Conservation (phyloP, 2,888 invertebrate genomes). For the Alviniconcha strummeri region DNA sequence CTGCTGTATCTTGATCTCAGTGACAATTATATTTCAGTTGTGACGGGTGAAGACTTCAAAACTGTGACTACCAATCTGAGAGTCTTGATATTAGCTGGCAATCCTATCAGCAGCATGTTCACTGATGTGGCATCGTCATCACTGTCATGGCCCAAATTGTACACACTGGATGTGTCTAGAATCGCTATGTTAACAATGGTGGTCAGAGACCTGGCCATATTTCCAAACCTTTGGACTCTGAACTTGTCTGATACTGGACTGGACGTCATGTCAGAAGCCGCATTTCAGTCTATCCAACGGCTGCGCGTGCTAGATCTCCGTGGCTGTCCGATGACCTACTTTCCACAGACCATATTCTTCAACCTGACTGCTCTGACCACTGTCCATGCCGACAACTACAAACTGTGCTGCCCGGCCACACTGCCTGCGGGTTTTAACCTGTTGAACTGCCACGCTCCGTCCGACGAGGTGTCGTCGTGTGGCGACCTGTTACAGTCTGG, state of each 20-base stretch:
- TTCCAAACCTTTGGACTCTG: background rate
- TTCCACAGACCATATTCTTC: background rate
- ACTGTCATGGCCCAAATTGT: background rate
- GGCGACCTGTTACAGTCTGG: conserved; percentile 1
- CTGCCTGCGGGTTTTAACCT: background rate
- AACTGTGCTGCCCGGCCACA: conserved; percentile 12
- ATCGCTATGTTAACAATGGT: background rate
- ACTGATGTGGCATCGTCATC: background rate
- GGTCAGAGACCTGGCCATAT: background rate
- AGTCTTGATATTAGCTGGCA: background rate
- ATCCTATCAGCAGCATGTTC: background rate
- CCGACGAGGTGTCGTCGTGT: conserved; percentile 32
- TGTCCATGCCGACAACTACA: conserved; percentile 25
- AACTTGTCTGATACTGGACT: background rate
- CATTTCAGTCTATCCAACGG: background rate
- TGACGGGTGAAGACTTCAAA: background rate
- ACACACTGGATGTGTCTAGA: no score
- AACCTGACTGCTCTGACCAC: background rate
- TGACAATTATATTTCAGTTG: background rate
- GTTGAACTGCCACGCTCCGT: conserved; percentile 6
- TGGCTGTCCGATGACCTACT: background rate
- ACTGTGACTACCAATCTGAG: background rate
- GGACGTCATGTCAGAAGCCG: background rate
- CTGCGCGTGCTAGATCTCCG: background rate
- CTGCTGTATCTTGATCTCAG: background rate